Conservation (phyloP, 2,888 invertebrate species). For the Arrhopalites spinosus region DNA sequence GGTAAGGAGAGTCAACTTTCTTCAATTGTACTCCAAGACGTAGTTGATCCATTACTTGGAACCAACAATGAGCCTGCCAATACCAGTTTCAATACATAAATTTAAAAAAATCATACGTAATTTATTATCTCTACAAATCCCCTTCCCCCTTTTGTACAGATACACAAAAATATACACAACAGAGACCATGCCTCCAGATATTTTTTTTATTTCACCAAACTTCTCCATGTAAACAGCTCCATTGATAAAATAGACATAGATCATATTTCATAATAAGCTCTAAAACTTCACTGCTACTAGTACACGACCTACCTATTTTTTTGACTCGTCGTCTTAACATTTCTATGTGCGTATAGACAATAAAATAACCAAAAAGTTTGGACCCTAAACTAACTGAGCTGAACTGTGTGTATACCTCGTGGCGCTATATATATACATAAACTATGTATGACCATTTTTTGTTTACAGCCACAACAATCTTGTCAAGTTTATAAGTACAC, state of each 20-base stretch:
- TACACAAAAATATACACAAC: neutral
- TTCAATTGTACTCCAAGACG: conserved; percentile 90
- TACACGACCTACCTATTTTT: neutral
- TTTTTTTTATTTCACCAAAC: neutral
- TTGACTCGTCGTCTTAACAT: neutral
- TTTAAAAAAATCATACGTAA: no score
- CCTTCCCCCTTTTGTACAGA: neutral
- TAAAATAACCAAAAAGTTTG: neutral
- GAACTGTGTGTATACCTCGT: neutral
- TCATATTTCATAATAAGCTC: conserved; percentile 15
- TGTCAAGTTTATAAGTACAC: neutral
- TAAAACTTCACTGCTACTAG: conserved; percentile 13
- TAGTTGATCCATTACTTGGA: conserved; percentile 91
- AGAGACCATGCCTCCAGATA: neutral
- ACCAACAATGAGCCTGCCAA: conserved; percentile 87
- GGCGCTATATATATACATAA: neutral
- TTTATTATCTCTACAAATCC: neutral
- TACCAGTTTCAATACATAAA: conserved; percentile 7
- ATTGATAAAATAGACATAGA: conserved; percentile 12
- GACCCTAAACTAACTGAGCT: neutral
- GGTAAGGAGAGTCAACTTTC: conserved; percentile 69
- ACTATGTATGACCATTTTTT: neutral
- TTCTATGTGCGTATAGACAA: neutral
- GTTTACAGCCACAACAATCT: neutral
- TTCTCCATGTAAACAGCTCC: neutral